phyloP scores from a whole-genome alignment of 2,888 invertebrate genomes.

The Camponotus fellah region DNA sequence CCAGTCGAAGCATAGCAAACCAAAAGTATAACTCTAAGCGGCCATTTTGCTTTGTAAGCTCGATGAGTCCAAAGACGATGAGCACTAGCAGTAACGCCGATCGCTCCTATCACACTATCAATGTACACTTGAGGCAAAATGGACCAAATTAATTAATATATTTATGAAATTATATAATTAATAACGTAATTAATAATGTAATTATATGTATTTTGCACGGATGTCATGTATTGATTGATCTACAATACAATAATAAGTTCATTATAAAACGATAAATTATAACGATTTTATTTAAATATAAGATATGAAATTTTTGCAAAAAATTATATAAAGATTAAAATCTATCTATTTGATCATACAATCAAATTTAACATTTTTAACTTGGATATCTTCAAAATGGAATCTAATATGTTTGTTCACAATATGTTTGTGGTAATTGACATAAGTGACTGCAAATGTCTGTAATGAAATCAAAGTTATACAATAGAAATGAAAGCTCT shows the following conservation, averaged over 20 bases:
- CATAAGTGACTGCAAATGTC: background rate
- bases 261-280: background rate
- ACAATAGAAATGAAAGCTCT: background rate
- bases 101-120: slow-evolving; percentile 88
- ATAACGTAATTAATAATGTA: background rate
- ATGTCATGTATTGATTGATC: background rate
- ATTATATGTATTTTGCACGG: background rate
- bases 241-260: background rate
- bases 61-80: slow-evolving; percentile 91
- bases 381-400: background rate
- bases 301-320: background rate
- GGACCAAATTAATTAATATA: background rate
- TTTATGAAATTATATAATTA: slow-evolving; percentile 11
- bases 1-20: slow-evolving; percentile 89
- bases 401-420: background rate
- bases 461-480: background rate
- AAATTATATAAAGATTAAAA: background rate
- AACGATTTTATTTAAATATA: background rate
- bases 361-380: background rate
- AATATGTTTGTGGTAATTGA: background rate
- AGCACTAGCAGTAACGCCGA: slow-evolving; percentile 90
- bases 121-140: slow-evolving; percentile 7
- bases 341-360: background rate
- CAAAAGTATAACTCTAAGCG: slow-evolving; percentile 88
- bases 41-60: slow-evolving; percentile 89